Base-by-base conservation (phyloP, 2,797 vertebrate species). In the Sebastes glaucus region DNA sequence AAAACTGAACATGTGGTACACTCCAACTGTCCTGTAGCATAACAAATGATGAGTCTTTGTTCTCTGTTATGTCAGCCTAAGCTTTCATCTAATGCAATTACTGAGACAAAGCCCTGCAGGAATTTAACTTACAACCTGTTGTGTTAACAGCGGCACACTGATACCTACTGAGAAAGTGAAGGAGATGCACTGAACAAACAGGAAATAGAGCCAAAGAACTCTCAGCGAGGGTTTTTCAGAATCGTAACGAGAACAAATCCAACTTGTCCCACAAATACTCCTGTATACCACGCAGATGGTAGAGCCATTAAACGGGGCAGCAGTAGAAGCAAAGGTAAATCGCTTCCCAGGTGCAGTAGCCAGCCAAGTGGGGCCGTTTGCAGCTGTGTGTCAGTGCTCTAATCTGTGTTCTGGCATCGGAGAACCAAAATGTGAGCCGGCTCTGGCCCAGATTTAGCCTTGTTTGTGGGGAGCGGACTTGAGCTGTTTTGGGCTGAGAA, bases 21-120 rank as follows among this genome's bases (percentile, higher is more conserved):
- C 83, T 73, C 84, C 16, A 72, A 70, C 78, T 80, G 77, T 90
- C 81, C 87, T 70, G 78, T 65, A 89, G 79, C 80, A 87, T 88
- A 92, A 92, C 86, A 86, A 90, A 88, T 87, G 86, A 87, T 70
- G 79, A 86, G 81, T 82, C 87, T 90, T 93, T 92, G 89, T 89
- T 91, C 91, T 89, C 85, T 81, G 84, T 85, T 82, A 71, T 89
- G 72, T 91, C 83, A 81, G 84, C 87, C 78, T 78, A 78, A 64
- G 83, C 86, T 93, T 92, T 94, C 86, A 93, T 93, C 89, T 84
- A 66, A 79, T 33, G 59, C 83, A 87, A 87, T 88, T 87, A 92
- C 87, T 78, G 60, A 62, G 77, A 68, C 82, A n/a, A 84, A 77
- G 32, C 64, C 77, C 81, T 4, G 81, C 82, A 81, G 92, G 88